Evolutionary conservation across 2,113 vertebrate species (phyloP), one percentile per base, ranked within the genome.

Genomic region (Epinephelus fuscoguttatus): DNA sequence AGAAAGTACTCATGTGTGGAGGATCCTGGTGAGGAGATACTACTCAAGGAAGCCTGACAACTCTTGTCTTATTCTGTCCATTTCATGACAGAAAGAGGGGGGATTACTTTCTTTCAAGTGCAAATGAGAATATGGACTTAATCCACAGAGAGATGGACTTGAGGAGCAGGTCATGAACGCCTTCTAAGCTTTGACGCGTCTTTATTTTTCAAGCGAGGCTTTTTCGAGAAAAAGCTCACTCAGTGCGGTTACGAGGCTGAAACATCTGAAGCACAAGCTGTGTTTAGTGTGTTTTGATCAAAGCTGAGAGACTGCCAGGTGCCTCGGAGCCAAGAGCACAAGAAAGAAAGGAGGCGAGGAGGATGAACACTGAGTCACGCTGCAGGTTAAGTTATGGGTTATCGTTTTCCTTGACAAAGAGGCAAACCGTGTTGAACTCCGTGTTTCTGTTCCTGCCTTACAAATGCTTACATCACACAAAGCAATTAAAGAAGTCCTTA

Each of bases 81-180:
- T 82, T 87, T 91, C 76, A 59, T 37, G 55, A 78, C 66, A 82
- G 84, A 80, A 47, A 37, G 63, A 55, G n/a, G 50, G 69, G 68
- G 83, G 86, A 87, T 92, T 86, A 82, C 75, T 85, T 84, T 84
- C 88, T 93, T 92, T 93, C 70, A 92, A 91, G 92, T 92, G 91
- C 86, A 93, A 92, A 94, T 91, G 78, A 93, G 75, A 92, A 87
- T 57, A 66, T 77, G 83, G 89, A 79, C 64, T 70, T 88, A 93
- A 92, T 94, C 89, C 86, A 78, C 59, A 59, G 63, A 75, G 67
- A 82, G 70, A 87, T 75, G 89, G 84, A 87, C 85, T 40, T 64
- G 80, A 60, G 63, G 84, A 86, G 60, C 7, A 53, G 86, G 85
- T 88, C 81, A 76, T 33, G 45, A 81, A 81, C 63, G 57, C 2